Percentiles rank a stretch among this genome's conserved stretches.
These are phyloP conservation scores for Marcusenius ussheri DNA, from an alignment of 2,113 vertebrate genomes.

Conservation along the genomic window DNA sequence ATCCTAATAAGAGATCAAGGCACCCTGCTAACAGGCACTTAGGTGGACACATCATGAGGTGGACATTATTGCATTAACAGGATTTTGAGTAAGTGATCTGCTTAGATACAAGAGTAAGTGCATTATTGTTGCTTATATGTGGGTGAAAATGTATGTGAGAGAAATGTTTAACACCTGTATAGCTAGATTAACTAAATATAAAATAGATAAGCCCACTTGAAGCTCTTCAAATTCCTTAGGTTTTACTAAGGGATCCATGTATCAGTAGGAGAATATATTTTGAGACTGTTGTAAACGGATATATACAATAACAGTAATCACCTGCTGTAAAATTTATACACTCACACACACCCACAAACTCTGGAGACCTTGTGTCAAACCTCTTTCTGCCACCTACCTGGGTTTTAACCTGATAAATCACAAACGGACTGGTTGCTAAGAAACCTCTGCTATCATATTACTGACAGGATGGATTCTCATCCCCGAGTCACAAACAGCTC, in stretches of 20 bases:
- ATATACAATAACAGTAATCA: background rate
- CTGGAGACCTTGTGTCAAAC: background rate
- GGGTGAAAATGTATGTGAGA: background rate
- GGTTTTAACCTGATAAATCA: slow-evolving; percentile 54
- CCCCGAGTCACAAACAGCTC: slow-evolving; percentile 56
- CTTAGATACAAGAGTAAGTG: background rate
- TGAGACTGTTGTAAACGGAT: background rate
- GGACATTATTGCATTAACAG: background rate
- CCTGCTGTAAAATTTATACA: background rate
- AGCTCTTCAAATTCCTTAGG: background rate
- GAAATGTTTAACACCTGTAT: background rate
- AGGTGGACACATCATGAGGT: background rate
- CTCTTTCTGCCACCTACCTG: slow-evolving; percentile 16
- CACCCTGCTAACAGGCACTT: background rate
- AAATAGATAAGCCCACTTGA: background rate
- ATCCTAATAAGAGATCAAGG: background rate
- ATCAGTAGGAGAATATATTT: background rate
- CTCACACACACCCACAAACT: background rate
- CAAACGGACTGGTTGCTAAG: slow-evolving; percentile 67
- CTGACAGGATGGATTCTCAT: slow-evolving; percentile 44
- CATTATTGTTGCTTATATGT: background rate
- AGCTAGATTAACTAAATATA: background rate
- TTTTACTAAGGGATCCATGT: background rate
- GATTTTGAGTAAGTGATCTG: background rate
- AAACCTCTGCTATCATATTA: slow-evolving; percentile 43